Percentiles rank a stretch among this genome's conserved stretches.
These are phyloP conservation scores for Lasioglossum morio DNA, from an alignment of 2,888 invertebrate genomes.

Conservation along the genomic window DNA sequence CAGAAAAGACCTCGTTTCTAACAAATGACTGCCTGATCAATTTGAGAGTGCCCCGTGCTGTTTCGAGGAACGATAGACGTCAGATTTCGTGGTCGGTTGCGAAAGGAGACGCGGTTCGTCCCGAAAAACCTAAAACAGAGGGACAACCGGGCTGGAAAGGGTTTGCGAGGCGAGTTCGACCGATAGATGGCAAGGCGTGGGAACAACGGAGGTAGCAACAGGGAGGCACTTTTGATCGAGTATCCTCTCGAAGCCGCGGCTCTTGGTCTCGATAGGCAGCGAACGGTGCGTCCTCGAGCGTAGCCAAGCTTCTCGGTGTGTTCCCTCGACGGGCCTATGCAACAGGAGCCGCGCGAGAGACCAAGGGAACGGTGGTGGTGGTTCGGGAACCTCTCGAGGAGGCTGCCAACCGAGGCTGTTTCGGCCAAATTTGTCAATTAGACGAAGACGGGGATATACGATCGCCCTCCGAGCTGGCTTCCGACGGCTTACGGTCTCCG, in stretches of 20 bases:
- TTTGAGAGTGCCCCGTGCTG: too few relatives aligned
- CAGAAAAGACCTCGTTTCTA: too few relatives aligned
- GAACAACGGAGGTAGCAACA: conserved; percentile 64
- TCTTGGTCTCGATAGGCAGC: conserved; percentile 68
- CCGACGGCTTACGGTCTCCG: not conserved
- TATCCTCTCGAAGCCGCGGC: conserved; percentile 75
- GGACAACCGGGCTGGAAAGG: not conserved
- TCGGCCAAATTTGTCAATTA: conserved; percentile 12
- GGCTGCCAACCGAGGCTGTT: conserved; percentile 13
- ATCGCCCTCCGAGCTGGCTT: not conserved
- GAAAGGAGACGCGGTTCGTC: not conserved
- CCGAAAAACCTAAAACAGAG: not conserved
- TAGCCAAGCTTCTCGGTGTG: conserved; percentile 9
- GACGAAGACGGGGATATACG: not conserved
- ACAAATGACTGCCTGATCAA: too few relatives aligned
- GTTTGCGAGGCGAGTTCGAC: not conserved
- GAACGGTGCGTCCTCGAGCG: conserved; percentile 53
- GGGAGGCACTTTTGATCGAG: conserved; percentile 80
- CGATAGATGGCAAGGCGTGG: not conserved
- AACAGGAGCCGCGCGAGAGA: conserved; percentile 38
- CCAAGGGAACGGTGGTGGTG: not conserved
- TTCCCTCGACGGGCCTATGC: conserved; percentile 40
- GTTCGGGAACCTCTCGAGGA: conserved; percentile 31
- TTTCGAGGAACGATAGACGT: too few relatives aligned
- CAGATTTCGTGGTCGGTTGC: not conserved